Evolutionary conservation across 2,797 vertebrate species (phyloP), one percentile per base, ranked within the genome.

Genomic region (Cuniculus paca): DNA sequence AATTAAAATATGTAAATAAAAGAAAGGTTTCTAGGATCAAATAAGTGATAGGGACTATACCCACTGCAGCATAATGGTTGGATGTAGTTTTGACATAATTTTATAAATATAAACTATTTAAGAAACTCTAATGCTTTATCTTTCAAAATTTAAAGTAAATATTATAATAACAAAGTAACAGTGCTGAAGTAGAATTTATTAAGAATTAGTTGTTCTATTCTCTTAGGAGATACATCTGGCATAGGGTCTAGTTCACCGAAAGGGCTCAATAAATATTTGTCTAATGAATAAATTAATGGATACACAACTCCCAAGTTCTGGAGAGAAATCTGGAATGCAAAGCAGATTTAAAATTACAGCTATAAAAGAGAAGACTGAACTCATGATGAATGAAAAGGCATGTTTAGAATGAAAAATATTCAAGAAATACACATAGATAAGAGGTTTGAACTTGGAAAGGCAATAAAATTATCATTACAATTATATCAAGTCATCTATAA

Each of bases 201-300:
- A 63, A 26, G 50, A 87, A 89, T 75, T 68, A 83, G 60, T 56
- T 82, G 24, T 34, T 92, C 74, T 56, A 60, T 48, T 75, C n/a
- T 90, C 48, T 61, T 56, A 80, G 65, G 17, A 94, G 42, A 48
- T 89, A 65, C 20, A 36, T 36, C 54, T 54, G 36, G 61, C 90
- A 54, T 14, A 39, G 26, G 13, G 31, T 70, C 36, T 74, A 74
- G n/a, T 60, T 68, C 8, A 42, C 13, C 70, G n/a, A 52, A 85
- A 90, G 26, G 0, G 2, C 31, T 90, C 54, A 91, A 42, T n/a
- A 91, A 93, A 86, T 89, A 87, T 83, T 65, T 65, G 31, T 58
- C 86, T 61, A 82, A 54, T 65, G 60, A 89, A 79, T 72, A 92
- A 95, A 86, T 89, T 48, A 91, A 79, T 83, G n/a, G 70, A 72